These are phyloP conservation scores for Podarcis muralis DNA, from an alignment of 2,113 vertebrate genomes.

Conservation along the genomic window DNA sequence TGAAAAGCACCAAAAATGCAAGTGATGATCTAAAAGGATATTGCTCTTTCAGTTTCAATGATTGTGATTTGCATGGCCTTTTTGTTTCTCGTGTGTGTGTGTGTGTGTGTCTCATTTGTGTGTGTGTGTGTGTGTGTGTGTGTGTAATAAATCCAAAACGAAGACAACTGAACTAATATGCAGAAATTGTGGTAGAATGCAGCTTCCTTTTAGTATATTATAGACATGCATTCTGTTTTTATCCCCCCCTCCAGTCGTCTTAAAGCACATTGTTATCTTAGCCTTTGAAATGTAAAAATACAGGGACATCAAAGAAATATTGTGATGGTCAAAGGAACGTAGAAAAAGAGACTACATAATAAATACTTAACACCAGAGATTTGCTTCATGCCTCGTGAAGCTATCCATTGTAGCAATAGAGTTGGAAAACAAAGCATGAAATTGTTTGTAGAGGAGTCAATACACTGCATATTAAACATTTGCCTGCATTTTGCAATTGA, in stretches of 20 bases:
- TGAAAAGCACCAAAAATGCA: not conserved
- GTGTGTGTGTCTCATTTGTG: constrained; percentile 4
- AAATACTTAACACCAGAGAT: constrained; percentile 67
- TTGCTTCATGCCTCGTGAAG: constrained; percentile 48
- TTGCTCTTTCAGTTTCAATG: constrained; percentile 23
- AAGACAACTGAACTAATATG: constrained; percentile 50
- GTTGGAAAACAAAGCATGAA: constrained; percentile 74
- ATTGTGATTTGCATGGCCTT: constrained; percentile 11
- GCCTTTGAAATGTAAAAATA: constrained; percentile 79
- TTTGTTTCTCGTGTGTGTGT: not conserved
- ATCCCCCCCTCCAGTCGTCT: constrained; percentile 67
- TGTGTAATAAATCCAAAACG: constrained; percentile 38
- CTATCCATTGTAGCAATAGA: constrained; percentile 65
- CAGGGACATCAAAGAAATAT: constrained; percentile 76
- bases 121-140: not conserved
- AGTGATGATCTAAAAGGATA: constrained; percentile 7
- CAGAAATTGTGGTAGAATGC: constrained; percentile 33
- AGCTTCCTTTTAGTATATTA: constrained; percentile 38
- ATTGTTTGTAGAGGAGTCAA: constrained; percentile 71
- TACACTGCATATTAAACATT: constrained; percentile 63
- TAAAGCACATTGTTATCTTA: constrained; percentile 78
- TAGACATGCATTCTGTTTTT: constrained; percentile 55
- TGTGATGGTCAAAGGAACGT: constrained; percentile 74
- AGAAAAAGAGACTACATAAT: constrained; percentile 66
- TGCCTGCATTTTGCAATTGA: constrained; percentile 40